Evolutionary conservation across 2,797 vertebrate species (phyloP).

Genomic region (Siniperca obscura): DNA sequence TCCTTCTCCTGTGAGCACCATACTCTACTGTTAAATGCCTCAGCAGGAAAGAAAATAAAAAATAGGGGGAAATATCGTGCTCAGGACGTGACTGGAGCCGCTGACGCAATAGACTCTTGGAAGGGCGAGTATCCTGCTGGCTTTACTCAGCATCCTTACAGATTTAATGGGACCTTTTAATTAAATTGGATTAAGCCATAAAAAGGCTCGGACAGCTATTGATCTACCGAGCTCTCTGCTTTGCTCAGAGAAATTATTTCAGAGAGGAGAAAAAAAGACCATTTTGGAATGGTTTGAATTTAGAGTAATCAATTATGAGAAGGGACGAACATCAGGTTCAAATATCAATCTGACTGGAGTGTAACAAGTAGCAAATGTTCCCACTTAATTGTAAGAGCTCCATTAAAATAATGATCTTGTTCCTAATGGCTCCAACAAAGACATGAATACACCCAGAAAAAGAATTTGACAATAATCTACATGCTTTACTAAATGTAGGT

Average conservation of each 20-base stretch:
- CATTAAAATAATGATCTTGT: conserved; percentile 35
- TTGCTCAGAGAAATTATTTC: conserved; percentile 75
- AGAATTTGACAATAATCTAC: conserved; percentile 8
- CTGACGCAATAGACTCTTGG: conserved; percentile 56
- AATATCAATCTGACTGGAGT: conserved; percentile 32
- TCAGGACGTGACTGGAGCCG: conserved; percentile 38
- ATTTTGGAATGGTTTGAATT: conserved; percentile 39
- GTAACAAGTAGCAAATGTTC: conserved; percentile 20
- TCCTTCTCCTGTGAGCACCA: conserved; percentile 3
- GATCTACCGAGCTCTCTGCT: conserved; percentile 65
- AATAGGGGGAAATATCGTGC: not conserved
- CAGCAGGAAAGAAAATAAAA: conserved; percentile 12
- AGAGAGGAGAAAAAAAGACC: conserved; percentile 18
- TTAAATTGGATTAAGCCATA: conserved; percentile 83
- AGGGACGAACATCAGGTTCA: conserved; percentile 10
- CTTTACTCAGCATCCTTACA: conserved; percentile 74
- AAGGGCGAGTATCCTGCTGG: conserved; percentile 70
- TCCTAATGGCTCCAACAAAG: conserved; percentile 22
- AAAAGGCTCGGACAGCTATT: conserved; percentile 73
- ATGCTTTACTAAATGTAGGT: conserved; percentile 6
- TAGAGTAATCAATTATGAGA: conserved; percentile 50
- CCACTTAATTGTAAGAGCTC: conserved; percentile 33
- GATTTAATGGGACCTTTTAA: conserved; percentile 83
- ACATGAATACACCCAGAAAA: conserved; percentile 4
- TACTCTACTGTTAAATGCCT: conserved; percentile 1